Percentiles rank a stretch among this genome's conserved stretches.
phyloP scores from a whole-genome alignment of 2,888 invertebrate species.

The Eueremaeus valkanovi region DNA sequence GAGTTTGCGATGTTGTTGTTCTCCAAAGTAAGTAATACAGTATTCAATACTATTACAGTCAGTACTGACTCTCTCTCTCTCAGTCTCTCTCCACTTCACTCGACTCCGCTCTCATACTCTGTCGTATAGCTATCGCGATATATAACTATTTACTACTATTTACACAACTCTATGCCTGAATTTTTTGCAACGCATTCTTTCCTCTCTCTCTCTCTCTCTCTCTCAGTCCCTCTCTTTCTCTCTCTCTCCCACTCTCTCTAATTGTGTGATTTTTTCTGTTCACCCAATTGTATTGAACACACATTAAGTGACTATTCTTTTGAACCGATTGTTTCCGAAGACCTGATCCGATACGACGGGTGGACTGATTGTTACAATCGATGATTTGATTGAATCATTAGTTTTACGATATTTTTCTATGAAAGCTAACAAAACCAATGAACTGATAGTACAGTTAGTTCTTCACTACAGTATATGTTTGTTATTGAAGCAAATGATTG shows the following conservation, averaged over 20 bases:
- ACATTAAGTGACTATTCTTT: no score
- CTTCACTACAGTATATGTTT: neutral
- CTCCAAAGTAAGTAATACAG: conserved; percentile 31
- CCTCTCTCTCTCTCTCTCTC: neutral
- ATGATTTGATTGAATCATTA: no score
- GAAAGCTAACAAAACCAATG: conserved; percentile 3
- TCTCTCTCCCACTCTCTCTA: neutral
- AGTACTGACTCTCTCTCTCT: conserved; percentile 31
- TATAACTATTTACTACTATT: neutral
- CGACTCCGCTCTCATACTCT: neutral
- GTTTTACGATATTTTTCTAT: neutral
- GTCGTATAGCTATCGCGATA: neutral
- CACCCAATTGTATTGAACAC: no score
- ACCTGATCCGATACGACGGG: no score
- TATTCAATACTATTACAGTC: neutral
- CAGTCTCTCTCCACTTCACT: conserved; percentile 32
- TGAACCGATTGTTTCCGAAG: no score
- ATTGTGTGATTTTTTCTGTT: neutral
- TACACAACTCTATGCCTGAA: neutral
- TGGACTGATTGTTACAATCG: no score
- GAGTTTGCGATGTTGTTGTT: conserved; percentile 29
- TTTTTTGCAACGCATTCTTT: conserved; percentile 18
- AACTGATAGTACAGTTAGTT: neutral
- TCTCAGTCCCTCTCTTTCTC: neutral
- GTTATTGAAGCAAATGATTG: conserved; percentile 7